Evolutionary conservation across 2,888 invertebrate genomes (phyloP).

Genomic region (Coecobrya sp.): DNA sequence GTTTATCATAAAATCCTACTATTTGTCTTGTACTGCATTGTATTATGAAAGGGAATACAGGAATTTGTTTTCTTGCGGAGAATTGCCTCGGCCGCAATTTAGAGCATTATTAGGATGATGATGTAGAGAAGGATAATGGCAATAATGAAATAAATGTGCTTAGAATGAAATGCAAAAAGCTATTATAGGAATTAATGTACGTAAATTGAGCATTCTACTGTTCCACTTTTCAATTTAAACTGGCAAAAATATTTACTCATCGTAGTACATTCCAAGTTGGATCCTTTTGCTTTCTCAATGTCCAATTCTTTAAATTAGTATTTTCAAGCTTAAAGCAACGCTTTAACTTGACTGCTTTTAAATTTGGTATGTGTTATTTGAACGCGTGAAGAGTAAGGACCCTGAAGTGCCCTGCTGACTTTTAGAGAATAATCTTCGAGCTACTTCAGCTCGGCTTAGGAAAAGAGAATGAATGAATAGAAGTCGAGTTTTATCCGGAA

Average conservation of each 20-base stretch:
- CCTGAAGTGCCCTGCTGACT: background rate
- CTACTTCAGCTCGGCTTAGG: conserved; percentile 4
- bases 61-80: background rate
- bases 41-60: background rate
- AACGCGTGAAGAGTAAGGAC: background rate
- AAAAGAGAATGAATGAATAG: background rate
- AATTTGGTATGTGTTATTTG: background rate
- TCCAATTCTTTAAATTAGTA: background rate
- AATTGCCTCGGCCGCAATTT: conserved; percentile 16
- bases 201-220: background rate
- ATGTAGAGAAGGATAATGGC: background rate
- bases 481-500: conserved; percentile 60
- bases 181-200: conserved; percentile 15
- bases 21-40: conserved; percentile 12
- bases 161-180: background rate
- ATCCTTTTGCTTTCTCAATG: background rate
- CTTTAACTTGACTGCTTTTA: background rate
- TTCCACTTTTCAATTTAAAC: background rate
- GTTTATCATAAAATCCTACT: conserved; percentile 32
- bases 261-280: background rate
- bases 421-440: background rate
- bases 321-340: background rate
- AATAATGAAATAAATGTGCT: background rate
- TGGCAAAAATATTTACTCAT: background rate
- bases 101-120: background rate